A percentile compares a stretch with the other conserved stretches of the same genome.
Conservation (phyloP, 2,797 vertebrate genomes). For the Tapirus indicus region DNA sequence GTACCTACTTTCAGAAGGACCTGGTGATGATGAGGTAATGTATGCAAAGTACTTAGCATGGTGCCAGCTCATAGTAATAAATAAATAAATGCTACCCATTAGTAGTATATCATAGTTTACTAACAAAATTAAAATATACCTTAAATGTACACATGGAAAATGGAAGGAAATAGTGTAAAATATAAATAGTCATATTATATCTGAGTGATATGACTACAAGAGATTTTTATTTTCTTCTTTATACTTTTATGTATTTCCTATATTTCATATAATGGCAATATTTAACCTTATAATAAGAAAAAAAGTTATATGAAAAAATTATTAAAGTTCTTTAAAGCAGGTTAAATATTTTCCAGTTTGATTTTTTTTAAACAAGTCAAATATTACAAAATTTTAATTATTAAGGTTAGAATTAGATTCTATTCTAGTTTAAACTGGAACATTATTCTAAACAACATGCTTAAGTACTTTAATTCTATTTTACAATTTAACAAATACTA, state of each 20-base stretch:
- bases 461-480: conserved; percentile 20
- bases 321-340: conserved; percentile 38
- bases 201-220: not conserved
- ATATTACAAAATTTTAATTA: not conserved
- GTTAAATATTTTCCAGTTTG: conserved; percentile 21
- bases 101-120: not conserved
- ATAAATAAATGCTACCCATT: not conserved
- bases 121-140: conserved; percentile 18
- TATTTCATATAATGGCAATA: not conserved
- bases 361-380: not conserved
- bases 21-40: not conserved
- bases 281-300: conserved; percentile 17
- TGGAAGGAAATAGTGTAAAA: not conserved
- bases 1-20: not conserved
- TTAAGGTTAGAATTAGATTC: conserved; percentile 6
- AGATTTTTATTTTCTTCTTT: not conserved
- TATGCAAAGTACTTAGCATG: not conserved
- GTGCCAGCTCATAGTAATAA: not conserved
- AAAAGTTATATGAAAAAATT: not conserved
- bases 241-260: not conserved
- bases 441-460: not conserved
- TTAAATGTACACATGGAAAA: not conserved
- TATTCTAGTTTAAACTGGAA: conserved; percentile 4
- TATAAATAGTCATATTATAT: not conserved
- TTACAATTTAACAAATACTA: conserved; percentile 4